phyloP scores from a whole-genome alignment of 2,888 invertebrate genomes.

The Thecocarcelia acutangulata region DNA sequence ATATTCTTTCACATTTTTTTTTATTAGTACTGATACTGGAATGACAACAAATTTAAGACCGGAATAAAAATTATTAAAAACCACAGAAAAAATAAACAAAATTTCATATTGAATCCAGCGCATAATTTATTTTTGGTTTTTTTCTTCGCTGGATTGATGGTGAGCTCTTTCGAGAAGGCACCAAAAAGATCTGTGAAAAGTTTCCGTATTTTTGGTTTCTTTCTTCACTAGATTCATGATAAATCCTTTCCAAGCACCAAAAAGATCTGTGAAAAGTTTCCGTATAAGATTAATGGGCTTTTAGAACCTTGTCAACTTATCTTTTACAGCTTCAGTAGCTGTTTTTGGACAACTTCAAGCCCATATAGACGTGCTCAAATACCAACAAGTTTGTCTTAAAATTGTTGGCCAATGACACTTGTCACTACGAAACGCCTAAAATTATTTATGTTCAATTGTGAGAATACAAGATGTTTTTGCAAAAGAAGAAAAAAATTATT shows the following conservation, averaged over 20 bases:
- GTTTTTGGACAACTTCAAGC: constrained; percentile 3
- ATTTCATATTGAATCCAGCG: not conserved
- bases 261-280: no score
- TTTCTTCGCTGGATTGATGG: no score
- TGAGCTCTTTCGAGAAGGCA: no score
- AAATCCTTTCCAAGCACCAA: no score
- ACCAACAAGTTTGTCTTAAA: constrained; percentile 4
- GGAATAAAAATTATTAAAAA: constrained; percentile 22
- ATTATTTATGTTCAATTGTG: constrained; percentile 43
- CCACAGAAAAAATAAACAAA: not conserved
- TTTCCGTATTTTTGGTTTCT: no score
- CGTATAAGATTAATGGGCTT: no score
- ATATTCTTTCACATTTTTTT: constrained; percentile 1
- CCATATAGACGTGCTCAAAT: not conserved
- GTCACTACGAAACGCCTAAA: constrained; percentile 37
- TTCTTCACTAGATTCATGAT: no score
- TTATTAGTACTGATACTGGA: constrained; percentile 38
- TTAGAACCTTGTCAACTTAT: no score
- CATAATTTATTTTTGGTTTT: no score
- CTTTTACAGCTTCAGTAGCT: not conserved
- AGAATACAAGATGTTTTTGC: constrained; percentile 18
- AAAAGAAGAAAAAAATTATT: not conserved
- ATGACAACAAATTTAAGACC: constrained; percentile 51
- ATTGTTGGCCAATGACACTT: constrained; percentile 49
- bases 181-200: no score